These are phyloP conservation scores for Chelidonichthys spinosus DNA, from an alignment of 2,797 vertebrate genomes.

Conservation along the genomic window DNA sequence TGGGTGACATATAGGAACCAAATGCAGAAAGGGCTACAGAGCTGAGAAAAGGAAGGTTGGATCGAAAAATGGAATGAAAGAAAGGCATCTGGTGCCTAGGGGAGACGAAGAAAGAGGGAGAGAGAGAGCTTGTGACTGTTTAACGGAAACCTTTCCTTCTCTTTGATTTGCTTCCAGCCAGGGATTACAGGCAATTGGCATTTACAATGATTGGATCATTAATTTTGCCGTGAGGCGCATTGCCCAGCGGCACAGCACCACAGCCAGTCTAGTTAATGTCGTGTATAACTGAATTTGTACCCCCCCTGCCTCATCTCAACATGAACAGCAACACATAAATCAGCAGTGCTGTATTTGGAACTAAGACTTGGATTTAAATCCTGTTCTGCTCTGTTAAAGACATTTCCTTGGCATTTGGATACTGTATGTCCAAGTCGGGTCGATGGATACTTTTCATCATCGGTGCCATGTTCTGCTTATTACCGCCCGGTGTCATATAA, in stretches of 20 bases:
- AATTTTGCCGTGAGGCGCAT: conserved; percentile 74
- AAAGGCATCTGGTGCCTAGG: conserved; percentile 96
- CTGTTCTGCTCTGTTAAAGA: conserved; percentile 15
- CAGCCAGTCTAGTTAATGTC: conserved; percentile 55
- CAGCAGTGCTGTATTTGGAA: conserved; percentile 17
- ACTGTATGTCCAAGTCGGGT: conserved; percentile 8
- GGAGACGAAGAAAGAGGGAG: conserved; percentile 72
- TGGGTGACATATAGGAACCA: conserved; percentile 85
- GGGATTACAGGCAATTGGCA: conserved; percentile 87
- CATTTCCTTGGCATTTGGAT: conserved; percentile 21
- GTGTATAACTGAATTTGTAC: conserved; percentile 46
- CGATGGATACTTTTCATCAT: conserved; percentile 1
- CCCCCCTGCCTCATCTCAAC: conserved; percentile 40
- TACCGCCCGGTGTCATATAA: neutral
- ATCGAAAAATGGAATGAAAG: conserved; percentile 82
- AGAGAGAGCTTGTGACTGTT: conserved; percentile 95
- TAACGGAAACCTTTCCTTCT: conserved; percentile 88
- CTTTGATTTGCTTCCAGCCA: conserved; percentile 87
- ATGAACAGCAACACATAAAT: conserved; percentile 38
- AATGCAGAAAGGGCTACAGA: conserved; percentile 69
- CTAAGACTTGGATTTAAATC: conserved; percentile 27
- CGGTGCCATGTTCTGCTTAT: neutral
- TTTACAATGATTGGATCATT: conserved; percentile 86
- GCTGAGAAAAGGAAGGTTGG: conserved; percentile 75
- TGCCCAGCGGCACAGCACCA: conserved; percentile 61